Conservation (phyloP, 2,888 invertebrate species). For the Andrena camellia region DNA sequence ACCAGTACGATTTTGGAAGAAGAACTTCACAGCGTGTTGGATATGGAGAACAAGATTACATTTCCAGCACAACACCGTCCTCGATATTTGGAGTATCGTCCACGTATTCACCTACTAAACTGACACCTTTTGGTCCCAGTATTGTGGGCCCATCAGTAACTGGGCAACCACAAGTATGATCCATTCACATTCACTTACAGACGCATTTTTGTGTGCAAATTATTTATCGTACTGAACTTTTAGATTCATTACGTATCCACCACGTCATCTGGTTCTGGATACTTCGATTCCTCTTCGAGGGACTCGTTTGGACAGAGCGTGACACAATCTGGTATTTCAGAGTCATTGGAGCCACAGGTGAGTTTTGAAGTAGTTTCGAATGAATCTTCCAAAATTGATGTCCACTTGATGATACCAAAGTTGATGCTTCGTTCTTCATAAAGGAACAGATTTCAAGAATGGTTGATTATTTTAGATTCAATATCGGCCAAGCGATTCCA, state of each 20-base stretch:
- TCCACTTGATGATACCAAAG: too few relatives aligned
- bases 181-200: not conserved
- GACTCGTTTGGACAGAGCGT: constrained; percentile 30
- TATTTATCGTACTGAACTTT: constrained; percentile 4
- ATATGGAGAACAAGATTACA: constrained; percentile 21
- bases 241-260: constrained; percentile 42
- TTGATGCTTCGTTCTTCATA: too few relatives aligned
- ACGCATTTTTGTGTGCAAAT: not conserved
- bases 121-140: constrained; percentile 40
- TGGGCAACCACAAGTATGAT: constrained; percentile 37
- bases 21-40: constrained; percentile 31
- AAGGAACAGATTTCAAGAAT: too few relatives aligned
- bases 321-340: constrained; percentile 23
- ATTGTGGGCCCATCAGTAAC: constrained; percentile 38
- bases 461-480: constrained; percentile 37
- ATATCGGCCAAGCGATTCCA: constrained; percentile 59
- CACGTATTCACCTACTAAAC: constrained; percentile 50
- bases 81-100: constrained; percentile 36
- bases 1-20: constrained; percentile 30
- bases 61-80: constrained; percentile 64
- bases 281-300: constrained; percentile 35
- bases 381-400: not conserved
- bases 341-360: constrained; percentile 49
- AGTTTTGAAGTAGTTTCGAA: not conserved
- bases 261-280: constrained; percentile 18